Evolutionary conservation across 2,797 vertebrate species (phyloP).

Genomic region (Molossus molossus): DNA sequence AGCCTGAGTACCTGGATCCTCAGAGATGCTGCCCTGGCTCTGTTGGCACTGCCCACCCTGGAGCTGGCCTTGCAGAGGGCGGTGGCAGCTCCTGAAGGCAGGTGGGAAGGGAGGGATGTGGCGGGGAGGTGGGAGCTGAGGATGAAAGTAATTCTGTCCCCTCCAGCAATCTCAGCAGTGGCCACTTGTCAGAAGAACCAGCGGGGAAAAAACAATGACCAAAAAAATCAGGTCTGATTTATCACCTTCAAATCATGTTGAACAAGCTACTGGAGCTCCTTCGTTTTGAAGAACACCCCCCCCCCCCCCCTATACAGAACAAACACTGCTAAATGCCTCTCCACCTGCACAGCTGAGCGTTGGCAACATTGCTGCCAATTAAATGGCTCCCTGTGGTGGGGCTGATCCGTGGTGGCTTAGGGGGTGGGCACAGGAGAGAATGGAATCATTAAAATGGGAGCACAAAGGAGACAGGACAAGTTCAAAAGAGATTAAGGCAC

Average conservation of each 20-base stretch:
- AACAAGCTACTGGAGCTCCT: conserved; percentile 84
- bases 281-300: conserved; percentile 71
- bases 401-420: conserved; percentile 83
- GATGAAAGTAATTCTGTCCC: conserved; percentile 73
- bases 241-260: conserved; percentile 84
- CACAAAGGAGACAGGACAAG: conserved; percentile 86
- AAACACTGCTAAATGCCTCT: conserved; percentile 86
- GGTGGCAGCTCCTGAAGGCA: background rate
- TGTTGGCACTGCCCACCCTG: rapidly evolving
- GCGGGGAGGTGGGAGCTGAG: conserved; percentile 22
- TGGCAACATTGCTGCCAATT: conserved; percentile 89
- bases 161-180: conserved; percentile 80
- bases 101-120: background rate
- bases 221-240: conserved; percentile 79
- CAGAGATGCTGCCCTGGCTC: background rate
- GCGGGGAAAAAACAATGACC: conserved; percentile 74
- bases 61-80: background rate
- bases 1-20: background rate
- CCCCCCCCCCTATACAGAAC: conserved; percentile 78
- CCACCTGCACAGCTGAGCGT: conserved; percentile 80
- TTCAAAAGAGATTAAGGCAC: conserved; percentile 84
- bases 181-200: conserved; percentile 83
- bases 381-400: conserved; percentile 88
- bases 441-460: conserved; percentile 89
- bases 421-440: conserved; percentile 81